Base-by-base conservation (phyloP, 2,113 vertebrate species). In the Hymenochirus boettgeri region DNA sequence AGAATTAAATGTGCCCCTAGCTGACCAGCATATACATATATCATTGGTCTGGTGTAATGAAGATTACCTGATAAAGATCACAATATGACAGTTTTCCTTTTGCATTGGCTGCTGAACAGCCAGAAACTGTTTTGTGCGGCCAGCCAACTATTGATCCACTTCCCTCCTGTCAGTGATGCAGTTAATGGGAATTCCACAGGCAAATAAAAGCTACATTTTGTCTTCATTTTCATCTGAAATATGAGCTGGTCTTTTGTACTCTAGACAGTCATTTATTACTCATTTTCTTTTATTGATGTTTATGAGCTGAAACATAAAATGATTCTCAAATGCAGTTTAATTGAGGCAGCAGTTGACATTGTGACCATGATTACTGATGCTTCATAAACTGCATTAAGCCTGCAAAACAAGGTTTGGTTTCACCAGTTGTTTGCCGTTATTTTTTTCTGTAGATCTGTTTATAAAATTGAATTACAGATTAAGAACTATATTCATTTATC, bases 31-130 rank as follows among this genome's bases (percentile, higher is more conserved):
- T 80, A 80, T 79, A 84, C 89, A 94, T 94, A 89, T 82, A 92
- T 96, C 92, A 92, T 82, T 82, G 88, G 86, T 83, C 85, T 77
- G 80, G 77, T 79, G 91, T 92, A 92, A 93, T 88, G 88, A 86
- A 89, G 91, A 94, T 91, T 89, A 91, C 89, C 91, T 92, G 92
- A 95, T 95, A 95, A 92, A 94, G 92, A 96, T 93, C 93, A 89
- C 91, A 90, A 93, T 95, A 96, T 96, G 93, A 95, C 93, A 93
- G 86, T 81, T 95, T 93, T 91, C 90, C 93, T 93, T 93, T 93
- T 76, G 86, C 86, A 78, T 80, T 80, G 90, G 89, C 90, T 85
- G 90, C 88, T 89, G 88, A 92, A 89, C 91, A 90, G 91, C 86
- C 80, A 87, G 89, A 88, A 84, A 88, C 89, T 89, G 86, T 85